phyloP scores from a whole-genome alignment of 2,113 vertebrate species.

The Clarias gariepinus region DNA sequence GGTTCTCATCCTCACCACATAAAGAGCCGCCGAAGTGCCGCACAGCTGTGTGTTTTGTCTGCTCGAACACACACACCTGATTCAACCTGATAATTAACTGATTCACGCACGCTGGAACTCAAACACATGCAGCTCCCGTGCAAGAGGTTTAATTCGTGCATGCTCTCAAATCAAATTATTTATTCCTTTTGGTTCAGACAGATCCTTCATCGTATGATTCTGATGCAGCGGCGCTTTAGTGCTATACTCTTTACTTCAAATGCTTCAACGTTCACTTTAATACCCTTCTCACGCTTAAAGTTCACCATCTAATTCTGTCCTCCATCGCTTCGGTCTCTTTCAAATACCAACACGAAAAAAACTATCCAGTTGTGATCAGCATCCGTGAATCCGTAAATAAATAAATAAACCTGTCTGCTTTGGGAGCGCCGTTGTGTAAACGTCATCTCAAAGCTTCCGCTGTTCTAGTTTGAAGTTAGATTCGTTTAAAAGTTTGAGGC shows the following conservation, averaged over 20 bases:
- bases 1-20: neutral
- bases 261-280: too few relatives aligned
- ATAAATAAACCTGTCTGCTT: too few relatives aligned
- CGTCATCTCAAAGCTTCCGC: too few relatives aligned
- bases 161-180: too few relatives aligned
- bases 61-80: conserved; percentile 15
- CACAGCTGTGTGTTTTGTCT: neutral
- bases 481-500: too few relatives aligned
- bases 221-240: neutral
- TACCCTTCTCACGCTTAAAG: neutral
- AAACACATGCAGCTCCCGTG: neutral
- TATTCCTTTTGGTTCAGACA: too few relatives aligned
- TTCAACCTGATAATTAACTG: conserved; percentile 27
- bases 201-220: neutral
- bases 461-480: neutral
- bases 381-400: too few relatives aligned
- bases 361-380: neutral
- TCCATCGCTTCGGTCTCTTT: neutral
- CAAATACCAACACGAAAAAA: neutral
- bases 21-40: neutral
- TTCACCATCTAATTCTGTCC: too few relatives aligned
- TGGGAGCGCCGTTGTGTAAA: too few relatives aligned
- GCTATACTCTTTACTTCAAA: too few relatives aligned
- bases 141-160: too few relatives aligned
- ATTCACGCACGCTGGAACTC: neutral